Evolutionary conservation across 1,140 invertebrate genomes (phyloP), one percentile per base, ranked within the genome.

Genomic region (Drepana arcuata): DNA sequence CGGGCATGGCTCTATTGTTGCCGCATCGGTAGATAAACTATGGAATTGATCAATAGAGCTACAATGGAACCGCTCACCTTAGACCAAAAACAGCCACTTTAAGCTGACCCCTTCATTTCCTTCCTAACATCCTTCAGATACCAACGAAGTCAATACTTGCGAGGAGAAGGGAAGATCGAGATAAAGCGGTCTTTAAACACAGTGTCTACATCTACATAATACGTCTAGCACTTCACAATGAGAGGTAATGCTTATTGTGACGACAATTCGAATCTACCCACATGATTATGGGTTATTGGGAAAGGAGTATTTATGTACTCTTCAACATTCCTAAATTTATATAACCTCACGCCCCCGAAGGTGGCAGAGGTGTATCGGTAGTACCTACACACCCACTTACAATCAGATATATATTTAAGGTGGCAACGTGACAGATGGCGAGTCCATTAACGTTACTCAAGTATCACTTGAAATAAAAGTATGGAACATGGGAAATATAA

Each of bases 11-110:
- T 54, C 64, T 56, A 78, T 81, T 78, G 77, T 81, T 74, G 73
- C 75, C 73, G 72, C 75, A 81, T 81, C 73, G 51, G 61, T 78
- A 72, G 73, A 81, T 81, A 81, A 78, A 81, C 77, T 77, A 75
- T 55, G 32, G 54, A 60, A 77, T 81, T 78, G 77, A 77, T 78
- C 73, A 78, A 78, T 75, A 51, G 44, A 36, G 16, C 57, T 64
- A 80, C 73, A 80, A 80, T 80, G 49, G 68, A 47, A 42, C 67
- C 68, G 65, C 71, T 66, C 52, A 73, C 66, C 67, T 80, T 61
- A 66, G 63, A 57, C 52, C 56, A 48, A 61, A 62, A 34, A 42
- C 44, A 39, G 39, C 70, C 66, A 74, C 14, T 32, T 4, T 49
- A 44, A 3, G 11, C 7, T 46, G 62, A 66, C 35, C 69, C 36